Evolutionary conservation across 1,140 invertebrate species (phyloP), one percentile per base, ranked within the genome.

Genomic region (Cyphomyrmex costatus): DNA sequence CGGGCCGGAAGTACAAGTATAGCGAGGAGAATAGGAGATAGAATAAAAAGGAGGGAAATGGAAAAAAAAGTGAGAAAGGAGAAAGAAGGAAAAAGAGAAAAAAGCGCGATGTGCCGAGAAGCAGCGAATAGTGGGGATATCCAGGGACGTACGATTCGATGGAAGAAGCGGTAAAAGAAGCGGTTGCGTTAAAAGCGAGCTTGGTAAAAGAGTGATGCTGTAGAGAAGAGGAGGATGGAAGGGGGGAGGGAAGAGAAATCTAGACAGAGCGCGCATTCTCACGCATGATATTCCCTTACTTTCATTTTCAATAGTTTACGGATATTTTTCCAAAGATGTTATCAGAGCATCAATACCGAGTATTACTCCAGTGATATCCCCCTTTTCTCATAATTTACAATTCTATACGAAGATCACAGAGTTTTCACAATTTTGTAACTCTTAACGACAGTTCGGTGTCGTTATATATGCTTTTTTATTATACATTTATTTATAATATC

Each of bases 1-100:
- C 91, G 92, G 83, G 83, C 91, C 92, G 92, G 92, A 93, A 93
- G 92, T 93, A 93, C 91, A 92, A 92, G 92, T 92, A 93, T 92
- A 93, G 90, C 88, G 84, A 86, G 77, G 78, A 77, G 73, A 42
- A 63, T 30, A 49, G 49, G 33, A 36, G 27, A n/a, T 56, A 36
- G 56, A 30, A 24, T 53, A 21, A 27, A 27, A 30, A 36, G n/a
- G 68, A 30, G 49, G 53, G 33, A 51, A 73, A 76, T 6, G 33
- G 58, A 66, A 49, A 83, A 74, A 85, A 58, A 79, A 74, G 87
- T 91, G 89, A 91, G 91, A 93, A 82, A 66, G 86, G 86, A 92
- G 89, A 92, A 91, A 92, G 89, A 91, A 90, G 93, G 80, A 70
- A 58, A 86, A 76, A 56, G 86, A 66, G 70, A 83, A 89, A 78